Base-by-base conservation (phyloP, 1,140 invertebrate species). In the Potamilus streckersoni region DNA sequence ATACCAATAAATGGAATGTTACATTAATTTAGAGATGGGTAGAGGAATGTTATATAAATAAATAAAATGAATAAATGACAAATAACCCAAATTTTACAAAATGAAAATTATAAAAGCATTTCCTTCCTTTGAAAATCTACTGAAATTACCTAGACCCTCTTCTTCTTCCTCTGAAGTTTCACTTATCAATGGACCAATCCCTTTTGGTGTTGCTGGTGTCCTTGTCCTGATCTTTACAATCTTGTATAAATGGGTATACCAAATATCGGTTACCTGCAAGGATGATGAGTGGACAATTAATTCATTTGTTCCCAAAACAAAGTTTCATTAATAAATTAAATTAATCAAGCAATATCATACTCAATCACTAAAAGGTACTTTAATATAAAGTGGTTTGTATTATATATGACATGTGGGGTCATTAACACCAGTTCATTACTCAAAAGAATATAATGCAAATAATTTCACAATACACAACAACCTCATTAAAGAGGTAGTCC, bases 261-360 rank as follows among this genome's bases (percentile, higher is more conserved):
- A 89, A 31, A 88, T 89, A 72, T 87, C 81, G 67, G 85, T 84
- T 15, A 89, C 87, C 88, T 89, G 77, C 27, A 76, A 80, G 57
- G 38, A 56, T 68, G 56, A 19, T 17, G 19, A 13, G 31, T n/a
- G 16, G n/a, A 17, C 27, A 20, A 23, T 49, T 49, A 49, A 49
- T 11, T 11, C 38, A 49, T 4, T 0, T 49, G 38, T 49, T 49
- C 11, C 38, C 38, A 49, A 49, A 49, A 8, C 6, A 0, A 49
- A 6, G 38, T 49, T 11, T 49, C 4, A 49, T 8, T 49, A 49
- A 49, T 49, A 6, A 49, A 49, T 11, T 49, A 49, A 49, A 49
- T 8, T 8, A 8, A 49, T 6, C 38, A 49, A 49, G 38, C 38
- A 49, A 49, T 49, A 49, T 49, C 27, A 31, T 31, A 31, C 27